Evolutionary conservation across 1,140 invertebrate species (phyloP).

Genomic region (Plodia interpunctella): DNA sequence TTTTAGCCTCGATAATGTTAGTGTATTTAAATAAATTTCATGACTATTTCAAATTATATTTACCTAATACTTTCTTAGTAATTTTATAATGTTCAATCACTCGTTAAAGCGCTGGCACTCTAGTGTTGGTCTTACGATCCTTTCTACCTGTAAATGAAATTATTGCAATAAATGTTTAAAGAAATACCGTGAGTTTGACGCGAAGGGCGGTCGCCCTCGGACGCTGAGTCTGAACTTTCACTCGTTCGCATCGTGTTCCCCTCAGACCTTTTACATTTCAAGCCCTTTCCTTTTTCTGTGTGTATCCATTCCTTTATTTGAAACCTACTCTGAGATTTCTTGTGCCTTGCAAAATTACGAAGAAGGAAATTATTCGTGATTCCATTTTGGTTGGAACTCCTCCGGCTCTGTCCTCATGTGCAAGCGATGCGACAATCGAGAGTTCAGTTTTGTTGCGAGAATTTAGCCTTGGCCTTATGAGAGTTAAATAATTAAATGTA

Average conservation of each 20-base stretch:
- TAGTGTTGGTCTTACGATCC: constrained; percentile 70
- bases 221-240: no score
- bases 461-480: constrained; percentile 77
- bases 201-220: constrained; percentile 42
- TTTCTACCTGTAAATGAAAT: constrained; percentile 60
- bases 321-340: constrained; percentile 47
- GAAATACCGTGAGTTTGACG: constrained; percentile 28
- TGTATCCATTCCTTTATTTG: constrained; percentile 15
- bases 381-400: constrained; percentile 21
- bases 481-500: constrained; percentile 71
- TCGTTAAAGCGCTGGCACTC: constrained; percentile 74
- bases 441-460: constrained; percentile 72
- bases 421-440: constrained; percentile 54
- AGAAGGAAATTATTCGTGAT: constrained; percentile 28
- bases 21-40: constrained; percentile 73
- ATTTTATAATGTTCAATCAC: constrained; percentile 73
- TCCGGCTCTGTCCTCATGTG: constrained; percentile 20
- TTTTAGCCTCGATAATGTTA: constrained; percentile 75
- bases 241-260: constrained; percentile 29
- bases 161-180: constrained; percentile 63
- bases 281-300: not conserved
- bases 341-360: constrained; percentile 63
- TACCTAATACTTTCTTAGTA: constrained; percentile 75
- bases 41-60: constrained; percentile 76
- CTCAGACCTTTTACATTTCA: not conserved